Percentiles rank a stretch among this genome's conserved stretches.
phyloP scores from a whole-genome alignment of 2,888 invertebrate species.

The Rapana venosa region DNA sequence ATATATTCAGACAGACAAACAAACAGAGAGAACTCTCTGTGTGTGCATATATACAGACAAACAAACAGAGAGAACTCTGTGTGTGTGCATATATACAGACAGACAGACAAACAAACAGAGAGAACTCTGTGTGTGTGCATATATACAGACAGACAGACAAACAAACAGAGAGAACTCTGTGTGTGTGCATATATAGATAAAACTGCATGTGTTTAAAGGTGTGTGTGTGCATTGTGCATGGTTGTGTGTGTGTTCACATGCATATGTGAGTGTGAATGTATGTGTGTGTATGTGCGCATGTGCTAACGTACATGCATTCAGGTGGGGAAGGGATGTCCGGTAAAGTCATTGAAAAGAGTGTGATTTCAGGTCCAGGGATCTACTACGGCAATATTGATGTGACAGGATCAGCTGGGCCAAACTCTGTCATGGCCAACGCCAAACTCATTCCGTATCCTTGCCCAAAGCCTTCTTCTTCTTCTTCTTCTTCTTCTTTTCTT shows the following conservation, averaged over 20 bases:
- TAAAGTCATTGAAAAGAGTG: not conserved
- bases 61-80: too few species aligned
- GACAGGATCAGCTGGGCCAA: conserved; percentile 68
- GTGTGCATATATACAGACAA: too few species aligned
- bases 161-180: too few species aligned
- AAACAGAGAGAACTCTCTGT: too few species aligned
- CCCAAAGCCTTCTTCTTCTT: too few species aligned
- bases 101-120: too few species aligned
- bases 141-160: too few species aligned
- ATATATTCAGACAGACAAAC: too few species aligned
- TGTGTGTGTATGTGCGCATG: not conserved
- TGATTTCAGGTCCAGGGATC: conserved; percentile 84
- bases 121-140: too few species aligned
- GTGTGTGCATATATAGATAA: not conserved
- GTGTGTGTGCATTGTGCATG: not conserved
- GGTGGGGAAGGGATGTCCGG: not conserved
- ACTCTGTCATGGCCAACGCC: conserved; percentile 70
- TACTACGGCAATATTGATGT: conserved; percentile 86
- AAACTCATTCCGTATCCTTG: conserved; percentile 64
- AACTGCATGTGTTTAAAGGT: not conserved
- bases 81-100: too few species aligned
- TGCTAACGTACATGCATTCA: not conserved
- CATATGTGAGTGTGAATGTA: not conserved
- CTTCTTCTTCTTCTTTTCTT: too few species aligned
- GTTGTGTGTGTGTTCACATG: not conserved